Conservation (phyloP, 2,113 vertebrate genomes). For the Epinephelus cyanopodus region DNA sequence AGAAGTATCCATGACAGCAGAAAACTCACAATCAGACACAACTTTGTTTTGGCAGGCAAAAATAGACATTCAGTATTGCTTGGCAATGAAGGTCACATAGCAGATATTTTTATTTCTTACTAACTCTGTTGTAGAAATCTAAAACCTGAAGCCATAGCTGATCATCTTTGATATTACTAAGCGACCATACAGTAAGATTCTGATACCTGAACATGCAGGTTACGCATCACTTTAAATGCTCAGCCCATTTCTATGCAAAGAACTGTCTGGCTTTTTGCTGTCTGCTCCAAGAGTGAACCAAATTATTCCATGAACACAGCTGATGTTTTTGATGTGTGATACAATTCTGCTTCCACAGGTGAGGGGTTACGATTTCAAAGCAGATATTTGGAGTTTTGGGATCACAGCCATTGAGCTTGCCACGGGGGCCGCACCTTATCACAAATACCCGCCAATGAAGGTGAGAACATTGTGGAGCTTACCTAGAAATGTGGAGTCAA, state of each 20-base stretch:
- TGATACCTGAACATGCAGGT: not conserved
- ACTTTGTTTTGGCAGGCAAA: not conserved
- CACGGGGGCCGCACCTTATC: slow-evolving; percentile 96
- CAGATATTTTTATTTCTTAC: not conserved
- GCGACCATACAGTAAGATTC: not conserved
- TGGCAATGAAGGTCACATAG: not conserved
- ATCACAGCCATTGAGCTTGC: slow-evolving; percentile 99
- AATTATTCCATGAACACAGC: not conserved
- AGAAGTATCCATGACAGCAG: not conserved
- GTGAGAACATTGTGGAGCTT: slow-evolving; percentile 68
- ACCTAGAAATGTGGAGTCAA: not conserved
- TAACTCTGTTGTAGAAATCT: not conserved
- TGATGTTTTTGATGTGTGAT: not conserved
- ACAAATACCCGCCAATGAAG: slow-evolving; percentile 99
- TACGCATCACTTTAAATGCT: not conserved
- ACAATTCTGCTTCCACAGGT: slow-evolving; percentile 84
- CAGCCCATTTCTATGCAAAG: not conserved
- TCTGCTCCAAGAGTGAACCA: not conserved
- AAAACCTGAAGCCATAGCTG: not conserved
- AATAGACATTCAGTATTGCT: not conserved
- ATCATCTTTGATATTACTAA: not conserved
- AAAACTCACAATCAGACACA: not conserved
- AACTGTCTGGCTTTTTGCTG: not conserved
- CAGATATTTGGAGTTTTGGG: slow-evolving; percentile 99
- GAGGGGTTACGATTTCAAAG: slow-evolving; percentile 98